Evolutionary conservation across 2,888 invertebrate species (phyloP), one percentile per base, ranked within the genome.

Genomic region (Cheilosia variabilis): DNA sequence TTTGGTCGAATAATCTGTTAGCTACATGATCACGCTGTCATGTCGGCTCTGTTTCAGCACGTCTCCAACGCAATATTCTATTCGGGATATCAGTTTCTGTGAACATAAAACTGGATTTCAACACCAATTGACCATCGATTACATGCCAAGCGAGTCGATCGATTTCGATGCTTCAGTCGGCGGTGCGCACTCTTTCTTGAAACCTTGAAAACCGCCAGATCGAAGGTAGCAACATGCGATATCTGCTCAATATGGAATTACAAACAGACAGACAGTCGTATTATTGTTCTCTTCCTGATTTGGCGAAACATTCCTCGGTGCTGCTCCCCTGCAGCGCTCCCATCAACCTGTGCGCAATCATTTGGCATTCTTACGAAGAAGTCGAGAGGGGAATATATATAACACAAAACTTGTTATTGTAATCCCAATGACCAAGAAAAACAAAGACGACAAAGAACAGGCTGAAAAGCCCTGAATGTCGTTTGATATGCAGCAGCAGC

Each of bases 221-320:
- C 45, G 31, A 37, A 66, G 22, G 47, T 31, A 66, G 37, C 31
- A 71, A 24, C 52, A 58, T 43, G 52, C 66, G 47, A 62, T 53
- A 52, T 31, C 66, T 37, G 41, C 34, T 55, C n/a, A n/a, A 34
- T 53, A 45, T 77, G 43, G 22, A 60, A 62, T 62, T 69, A 68
- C 77, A 68, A 24, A 76, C 43, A 37, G 52, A 53, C 60, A 65
- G 37, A 58, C 58, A 55, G 31, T 63, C 62, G 57, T 52, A 63
- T 71, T 71, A 50, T 71, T 57, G 57, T 72, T 72, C 65, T 65
- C 79, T 65, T 72, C 72, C 79, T 79, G 65, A 52, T 72, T 78
- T 53, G 43, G 41, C 34, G 27, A 63, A 58, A 24, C n/a, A 62
- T 41, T 43, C 45, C 31, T 45, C 45, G 24, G 17, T 47, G 47